Evolutionary conservation across 2,888 invertebrate genomes (phyloP), one percentile per base, ranked within the genome.

Genomic region (Boloria euphrosyne): DNA sequence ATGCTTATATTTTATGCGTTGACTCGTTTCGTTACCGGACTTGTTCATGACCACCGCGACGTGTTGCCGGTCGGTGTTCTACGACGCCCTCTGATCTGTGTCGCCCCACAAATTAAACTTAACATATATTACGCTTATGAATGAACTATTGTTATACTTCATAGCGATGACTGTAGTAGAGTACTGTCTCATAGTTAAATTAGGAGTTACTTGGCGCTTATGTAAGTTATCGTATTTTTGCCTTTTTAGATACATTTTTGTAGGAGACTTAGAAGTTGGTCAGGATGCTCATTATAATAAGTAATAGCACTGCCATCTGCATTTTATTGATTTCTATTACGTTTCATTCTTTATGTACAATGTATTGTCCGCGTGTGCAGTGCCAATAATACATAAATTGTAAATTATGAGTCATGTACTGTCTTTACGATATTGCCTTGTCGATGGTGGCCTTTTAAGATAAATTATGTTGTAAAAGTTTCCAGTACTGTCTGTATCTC

Each of bases 201-300:
- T 75, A 72, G 69, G 74, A 71, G 74, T 75, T 70, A 72, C 73
- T 73, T 72, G 71, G 73, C 73, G 72, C 69, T 71, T 73, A 65
- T 67, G 62, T 75, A 73, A 76, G 76, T 72, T 74, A 71, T 74
- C 71, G 71, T 75, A 67, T 69, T 67, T 71, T 72, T 73, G 68
- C 69, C 66, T 72, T 71, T 57, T 64, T 69, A 65, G 49, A 55
- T 46, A 54, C 53, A 57, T 62, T 69, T 68, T 65, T 62, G 66
- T 65, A 68, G 67, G 68, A 51, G 58, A 68, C 64, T 69, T 78
- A 74, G 79, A 76, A 79, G 77, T 80, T 80, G 70, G 75, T 87
- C 88, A 87, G 87, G 85, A 87, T 89, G 85, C 90, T 90, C 90
- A 90, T 90, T 89, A 87, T 89, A 87, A 81, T 75, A 73, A 66